Base-by-base conservation (phyloP, 2,113 vertebrate species). In the Heptranchias perlo region DNA sequence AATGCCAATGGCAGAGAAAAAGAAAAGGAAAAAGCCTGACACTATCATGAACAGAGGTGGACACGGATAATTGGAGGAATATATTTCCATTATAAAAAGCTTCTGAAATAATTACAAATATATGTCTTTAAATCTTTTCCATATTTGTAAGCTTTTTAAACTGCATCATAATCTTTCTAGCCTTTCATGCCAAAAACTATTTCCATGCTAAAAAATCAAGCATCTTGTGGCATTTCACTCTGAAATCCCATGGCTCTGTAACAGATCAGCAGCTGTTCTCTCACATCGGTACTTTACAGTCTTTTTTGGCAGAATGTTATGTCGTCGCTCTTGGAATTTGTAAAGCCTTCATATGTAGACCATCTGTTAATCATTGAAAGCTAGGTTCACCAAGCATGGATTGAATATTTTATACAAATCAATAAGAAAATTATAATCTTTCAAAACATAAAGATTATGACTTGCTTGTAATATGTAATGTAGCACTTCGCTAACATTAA, bases 21-120 rank as follows among this genome's bases (percentile, higher is more conserved):
- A 58, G 4, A 47, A 4, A 28, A 25, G 16, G 23, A 47, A 67
- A 61, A 61, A 47, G 18, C 39, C 7, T 94, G 35, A n/a, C 13
- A 61, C 35, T 44, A 39, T 47, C 0, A 47, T 65, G n/a, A 65
- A 94, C 92, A 52, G 49, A 58, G 87, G 54, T 58, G 47, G 49
- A 58, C 61, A 58, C 87, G 47, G n/a, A 2, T 65, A 94, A 39
- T 47, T 65, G 16, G 47, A 47, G 28, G 11, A 39, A 94, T 44
- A 44, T 39, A 10, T 64, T 67, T 67, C 61, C 62, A 64, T n/a
- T 28, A 44, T 94, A 64, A 94, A 44, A 94, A 28, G 49, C 91
- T 89, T 54, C 87, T 65, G 92, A 67, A 94, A 67, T 94, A 67
- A 94, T 94, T 67, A 65, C 18, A 92, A n/a, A 39, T 91, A 35